Base-by-base conservation (phyloP, 2,797 vertebrate genomes). In the Gymnodraco acuticeps region DNA sequence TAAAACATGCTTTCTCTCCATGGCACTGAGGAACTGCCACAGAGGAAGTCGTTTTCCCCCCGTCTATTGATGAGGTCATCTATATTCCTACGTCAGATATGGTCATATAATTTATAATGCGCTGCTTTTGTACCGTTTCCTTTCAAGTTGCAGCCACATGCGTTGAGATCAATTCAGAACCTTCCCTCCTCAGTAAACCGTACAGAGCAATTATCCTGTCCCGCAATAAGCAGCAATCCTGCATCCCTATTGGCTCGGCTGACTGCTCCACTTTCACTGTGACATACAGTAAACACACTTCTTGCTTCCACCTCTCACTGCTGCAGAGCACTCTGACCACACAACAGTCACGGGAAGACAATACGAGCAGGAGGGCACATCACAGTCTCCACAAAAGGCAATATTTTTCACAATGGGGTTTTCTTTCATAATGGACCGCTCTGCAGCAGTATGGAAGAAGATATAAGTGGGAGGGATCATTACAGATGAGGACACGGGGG, bases 151-250 rank as follows among this genome's bases (percentile, higher is more conserved):
- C 43, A 15, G 38, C 62, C 52, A 61, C 48, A 61, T 20, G 69
- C 65, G 54, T 78, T 76, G 43, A 59, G 71, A 85, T 73, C 23
- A 58, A 70, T 72, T 81, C 63, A 3, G 70, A 84, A 69, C 76
- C 13, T 59, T 77, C 64, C 51, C 52, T 33, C 53, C 55, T 81
- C 73, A 8, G 50, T 67, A 63, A 68, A 70, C 53, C 46, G 3
- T 56, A 71, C 17, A 78, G 70, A 77, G 71, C 72, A 81, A 87
- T 84, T 78, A 86, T 59, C 50, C 77, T 46, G 56, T 86, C 77
- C 64, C 76, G 55, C 83, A 80, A 82, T 84, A 80, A 85, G 84
- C 83, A 55, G 47, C 82, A 45, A 65, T 65, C 52, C 71, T 64
- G 75, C 67, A 65, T 76, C 53, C 70, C 80, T 20, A 64, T 72